These are phyloP conservation scores for Hypsibius dujardini DNA, from an alignment of 1,140 invertebrate species.

Conservation along the genomic window DNA sequence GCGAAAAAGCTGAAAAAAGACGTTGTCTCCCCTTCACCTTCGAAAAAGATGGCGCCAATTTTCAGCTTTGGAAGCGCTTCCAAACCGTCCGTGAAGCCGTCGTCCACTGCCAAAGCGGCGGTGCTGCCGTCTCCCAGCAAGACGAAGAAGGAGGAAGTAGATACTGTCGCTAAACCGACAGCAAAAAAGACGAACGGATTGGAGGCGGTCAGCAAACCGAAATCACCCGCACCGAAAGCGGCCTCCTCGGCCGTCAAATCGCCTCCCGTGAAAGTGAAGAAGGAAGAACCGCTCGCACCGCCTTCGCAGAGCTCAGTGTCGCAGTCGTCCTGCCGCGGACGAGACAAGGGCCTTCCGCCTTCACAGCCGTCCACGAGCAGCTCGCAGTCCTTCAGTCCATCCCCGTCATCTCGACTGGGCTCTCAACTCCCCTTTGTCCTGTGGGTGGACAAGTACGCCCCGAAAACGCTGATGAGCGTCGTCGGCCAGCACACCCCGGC, in stretches of 20 bases:
- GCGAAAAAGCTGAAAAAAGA: neutral
- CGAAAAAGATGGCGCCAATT: too few relatives aligned
- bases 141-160: too few relatives aligned
- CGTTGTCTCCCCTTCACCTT: neutral
- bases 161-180: neutral
- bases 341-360: neutral
- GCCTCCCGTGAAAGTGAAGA: neutral
- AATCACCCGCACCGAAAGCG: too few relatives aligned
- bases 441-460: constrained; percentile 96
- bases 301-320: neutral
- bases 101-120: neutral
- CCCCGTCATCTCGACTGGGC: neutral
- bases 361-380: neutral
- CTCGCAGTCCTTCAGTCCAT: neutral
- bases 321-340: neutral
- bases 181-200: neutral
- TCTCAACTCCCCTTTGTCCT: constrained; percentile 31
- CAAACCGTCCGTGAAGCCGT: neutral
- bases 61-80: neutral
- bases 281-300: neutral
- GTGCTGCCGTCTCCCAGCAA: neutral
- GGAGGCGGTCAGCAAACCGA: neutral
- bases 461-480: constrained; percentile 60
- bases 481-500: constrained; percentile 78
- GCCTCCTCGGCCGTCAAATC: neutral